These are phyloP conservation scores for Peribatodes rhomboidaria DNA, from an alignment of 2,888 invertebrate species.

Conservation along the genomic window DNA sequence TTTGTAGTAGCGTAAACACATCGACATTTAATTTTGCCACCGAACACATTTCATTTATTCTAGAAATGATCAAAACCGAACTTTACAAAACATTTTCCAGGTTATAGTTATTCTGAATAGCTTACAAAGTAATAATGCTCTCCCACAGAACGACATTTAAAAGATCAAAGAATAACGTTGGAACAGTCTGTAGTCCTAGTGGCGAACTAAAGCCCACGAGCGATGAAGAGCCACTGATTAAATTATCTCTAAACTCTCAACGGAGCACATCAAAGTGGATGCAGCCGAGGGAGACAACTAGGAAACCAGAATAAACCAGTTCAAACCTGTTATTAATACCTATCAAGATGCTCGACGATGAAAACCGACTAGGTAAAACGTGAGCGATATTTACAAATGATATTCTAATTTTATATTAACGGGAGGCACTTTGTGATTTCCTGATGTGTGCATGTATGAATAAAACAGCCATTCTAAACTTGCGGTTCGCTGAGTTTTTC, in stretches of 20 bases:
- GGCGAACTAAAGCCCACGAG: conserved; percentile 31
- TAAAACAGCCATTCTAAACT: conserved; percentile 11
- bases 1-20: too few relatives aligned
- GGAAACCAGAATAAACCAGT: conserved; percentile 30
- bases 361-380: conserved; percentile 46
- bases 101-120: not conserved
- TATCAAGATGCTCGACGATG: conserved; percentile 56
- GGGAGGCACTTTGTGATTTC: conserved; percentile 1
- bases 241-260: conserved; percentile 63
- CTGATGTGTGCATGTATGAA: conserved; percentile 1
- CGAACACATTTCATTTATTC: too few relatives aligned
- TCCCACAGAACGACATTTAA: not conserved
- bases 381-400: conserved; percentile 30
- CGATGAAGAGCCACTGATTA: conserved; percentile 51
- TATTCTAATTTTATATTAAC: conserved; percentile 22
- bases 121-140: not conserved
- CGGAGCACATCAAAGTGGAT: conserved; percentile 64
- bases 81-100: not conserved
- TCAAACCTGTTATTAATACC: conserved; percentile 51
- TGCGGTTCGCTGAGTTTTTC: not conserved
- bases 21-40: too few relatives aligned
- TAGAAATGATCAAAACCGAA: not conserved
- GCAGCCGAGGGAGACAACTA: conserved; percentile 24
- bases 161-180: conserved; percentile 36
- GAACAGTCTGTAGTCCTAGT: conserved; percentile 25